These are phyloP conservation scores for Pelobates fuscus DNA, from an alignment of 2,113 vertebrate species.

Conservation along the genomic window DNA sequence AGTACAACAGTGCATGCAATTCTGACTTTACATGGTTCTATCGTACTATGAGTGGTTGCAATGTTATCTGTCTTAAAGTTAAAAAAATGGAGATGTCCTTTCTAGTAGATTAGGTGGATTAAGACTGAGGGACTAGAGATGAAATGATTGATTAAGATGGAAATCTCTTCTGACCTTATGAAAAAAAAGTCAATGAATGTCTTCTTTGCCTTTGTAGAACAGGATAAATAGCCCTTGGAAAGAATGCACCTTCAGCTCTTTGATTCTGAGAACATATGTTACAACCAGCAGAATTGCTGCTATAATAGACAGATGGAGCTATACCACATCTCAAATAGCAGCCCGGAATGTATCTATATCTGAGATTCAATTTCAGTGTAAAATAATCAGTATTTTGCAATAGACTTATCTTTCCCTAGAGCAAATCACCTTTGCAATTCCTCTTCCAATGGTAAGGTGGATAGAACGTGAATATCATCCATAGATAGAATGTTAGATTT, in stretches of 20 bases:
- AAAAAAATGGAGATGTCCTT: slow-evolving; percentile 6
- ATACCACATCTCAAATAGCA: slow-evolving; percentile 34
- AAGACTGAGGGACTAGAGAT: slow-evolving; percentile 22
- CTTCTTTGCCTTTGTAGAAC: slow-evolving; percentile 36
- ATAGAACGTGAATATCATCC: not conserved
- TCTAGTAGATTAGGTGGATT: slow-evolving; percentile 33
- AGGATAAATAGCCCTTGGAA: slow-evolving; percentile 34
- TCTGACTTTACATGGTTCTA: not conserved
- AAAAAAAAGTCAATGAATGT: slow-evolving; percentile 39
- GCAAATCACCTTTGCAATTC: slow-evolving; percentile 31
- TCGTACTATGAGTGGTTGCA: slow-evolving; percentile 1
- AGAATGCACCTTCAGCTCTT: slow-evolving; percentile 42
- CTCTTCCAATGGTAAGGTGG: slow-evolving; percentile 8
- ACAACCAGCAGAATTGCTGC: slow-evolving; percentile 22
- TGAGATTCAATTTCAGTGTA: slow-evolving; percentile 12
- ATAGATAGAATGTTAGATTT: slow-evolving; percentile 11
- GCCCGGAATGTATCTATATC: not conserved
- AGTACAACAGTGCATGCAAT: not conserved
- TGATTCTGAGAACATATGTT: slow-evolving; percentile 40
- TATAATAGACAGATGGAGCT: slow-evolving; percentile 42
- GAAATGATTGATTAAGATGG: slow-evolving; percentile 40
- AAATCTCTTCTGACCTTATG: slow-evolving; percentile 41
- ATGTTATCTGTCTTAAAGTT: slow-evolving; percentile 17
- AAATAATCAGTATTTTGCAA: slow-evolving; percentile 26
- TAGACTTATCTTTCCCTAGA: slow-evolving; percentile 17